A percentile compares a stretch with the other conserved stretches of the same genome.
phyloP scores from a whole-genome alignment of 2,797 vertebrate species.

The Syndactyla subalaris region DNA sequence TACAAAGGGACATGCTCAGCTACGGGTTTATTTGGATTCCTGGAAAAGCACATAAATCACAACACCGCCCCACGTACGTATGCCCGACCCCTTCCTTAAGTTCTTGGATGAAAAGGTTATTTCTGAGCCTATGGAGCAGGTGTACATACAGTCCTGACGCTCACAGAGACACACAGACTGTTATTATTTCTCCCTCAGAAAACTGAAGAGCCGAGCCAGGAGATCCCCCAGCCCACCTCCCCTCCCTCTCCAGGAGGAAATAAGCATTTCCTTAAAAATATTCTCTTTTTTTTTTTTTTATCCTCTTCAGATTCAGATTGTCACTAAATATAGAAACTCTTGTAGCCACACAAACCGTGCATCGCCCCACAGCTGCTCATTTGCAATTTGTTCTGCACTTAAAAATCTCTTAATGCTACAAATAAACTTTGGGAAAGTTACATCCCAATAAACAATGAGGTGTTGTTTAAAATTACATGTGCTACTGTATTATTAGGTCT shows the following conservation, averaged over 20 bases:
- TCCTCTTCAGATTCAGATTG: slow-evolving; percentile 20
- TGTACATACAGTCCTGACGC: neutral
- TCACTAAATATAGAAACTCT: slow-evolving; percentile 30
- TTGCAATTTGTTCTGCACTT: slow-evolving; percentile 58
- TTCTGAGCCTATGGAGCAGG: slow-evolving; percentile 31
- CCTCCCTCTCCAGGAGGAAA: slow-evolving; percentile 25
- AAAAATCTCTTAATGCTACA: slow-evolving; percentile 62
- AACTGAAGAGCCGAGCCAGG: neutral
- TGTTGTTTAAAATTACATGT: slow-evolving; percentile 70
- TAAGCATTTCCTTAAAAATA: slow-evolving; percentile 56
- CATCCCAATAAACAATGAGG: slow-evolving; percentile 70
- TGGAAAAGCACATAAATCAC: slow-evolving; percentile 52
- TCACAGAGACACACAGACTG: neutral
- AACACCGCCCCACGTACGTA: neutral
- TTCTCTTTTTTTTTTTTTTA: neutral
- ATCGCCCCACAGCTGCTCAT: slow-evolving; percentile 50
- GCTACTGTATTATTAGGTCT: slow-evolving; percentile 69
- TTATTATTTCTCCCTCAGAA: slow-evolving; percentile 23
- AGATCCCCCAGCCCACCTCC: slow-evolving; percentile 1
- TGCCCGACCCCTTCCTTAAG: neutral
- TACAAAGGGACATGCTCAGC: neutral
- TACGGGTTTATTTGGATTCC: slow-evolving; percentile 6
- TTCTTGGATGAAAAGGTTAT: slow-evolving; percentile 4
- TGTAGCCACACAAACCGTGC: neutral
- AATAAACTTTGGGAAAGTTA: slow-evolving; percentile 74